Evolutionary conservation across 2,113 vertebrate genomes (phyloP).

Genomic region (Lipophrys pholis): DNA sequence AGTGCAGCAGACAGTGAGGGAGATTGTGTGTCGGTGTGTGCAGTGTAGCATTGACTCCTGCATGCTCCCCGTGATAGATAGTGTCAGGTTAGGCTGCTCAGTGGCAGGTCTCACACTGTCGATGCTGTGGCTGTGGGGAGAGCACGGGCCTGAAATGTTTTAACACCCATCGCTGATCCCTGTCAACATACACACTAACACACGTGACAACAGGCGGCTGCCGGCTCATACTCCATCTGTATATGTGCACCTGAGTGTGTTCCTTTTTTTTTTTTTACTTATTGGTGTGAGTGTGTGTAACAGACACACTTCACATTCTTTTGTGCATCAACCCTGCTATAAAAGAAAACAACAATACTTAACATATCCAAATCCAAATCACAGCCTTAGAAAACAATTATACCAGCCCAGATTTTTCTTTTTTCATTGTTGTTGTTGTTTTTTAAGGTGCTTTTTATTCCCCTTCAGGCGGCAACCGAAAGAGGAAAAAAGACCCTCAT

Average conservation of each 20-base stretch:
- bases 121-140: constrained; percentile 72
- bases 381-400: constrained; percentile 80
- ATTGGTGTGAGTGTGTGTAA: background rate
- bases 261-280: too few species aligned
- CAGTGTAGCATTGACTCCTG: constrained; percentile 80
- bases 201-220: constrained; percentile 60
- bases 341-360: constrained; percentile 50
- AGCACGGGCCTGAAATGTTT: constrained; percentile 75
- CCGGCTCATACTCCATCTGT: constrained; percentile 30
- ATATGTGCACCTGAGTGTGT: constrained; percentile 54
- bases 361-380: constrained; percentile 67
- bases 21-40: constrained; percentile 79
- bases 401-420: constrained; percentile 61
- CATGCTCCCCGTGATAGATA: constrained; percentile 81
- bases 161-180: constrained; percentile 80
- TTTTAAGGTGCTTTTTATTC: constrained; percentile 61
- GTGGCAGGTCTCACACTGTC: constrained; percentile 79
- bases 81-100: constrained; percentile 80
- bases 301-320: constrained; percentile 46
- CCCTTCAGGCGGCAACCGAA: constrained; percentile 70
- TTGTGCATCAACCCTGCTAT: constrained; percentile 46
- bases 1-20: constrained; percentile 76
- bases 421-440: constrained; percentile 55
- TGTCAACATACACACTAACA: constrained; percentile 75
- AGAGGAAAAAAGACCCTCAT: constrained; percentile 74